These are phyloP conservation scores for Lithophane semibrunnea DNA, from an alignment of 2,888 invertebrate genomes.

Conservation along the genomic window DNA sequence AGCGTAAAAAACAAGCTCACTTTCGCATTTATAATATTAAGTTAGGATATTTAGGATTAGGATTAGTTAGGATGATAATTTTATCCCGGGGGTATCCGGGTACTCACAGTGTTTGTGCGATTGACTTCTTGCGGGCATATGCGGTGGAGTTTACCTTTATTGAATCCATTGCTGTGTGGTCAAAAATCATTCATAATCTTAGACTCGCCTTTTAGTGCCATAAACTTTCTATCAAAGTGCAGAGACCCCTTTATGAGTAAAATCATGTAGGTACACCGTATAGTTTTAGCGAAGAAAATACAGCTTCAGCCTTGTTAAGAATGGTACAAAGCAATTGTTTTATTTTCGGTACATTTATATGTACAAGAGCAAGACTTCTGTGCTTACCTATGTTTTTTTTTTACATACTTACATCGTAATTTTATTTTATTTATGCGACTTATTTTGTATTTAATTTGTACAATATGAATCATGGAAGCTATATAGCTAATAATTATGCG, in stretches of 20 bases:
- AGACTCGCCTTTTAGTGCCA: neutral
- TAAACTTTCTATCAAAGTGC: neutral
- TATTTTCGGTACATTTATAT: no score
- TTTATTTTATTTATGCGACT: neutral
- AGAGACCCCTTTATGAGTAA: no score
- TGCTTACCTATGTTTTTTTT: no score
- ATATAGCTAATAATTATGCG: neutral
- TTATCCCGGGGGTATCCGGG: constrained; percentile 9
- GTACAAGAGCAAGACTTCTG: no score
- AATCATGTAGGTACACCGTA: no score
- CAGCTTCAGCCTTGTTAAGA: neutral
- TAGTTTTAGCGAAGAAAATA: neutral
- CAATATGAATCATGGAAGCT: no score
- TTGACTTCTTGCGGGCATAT: neutral
- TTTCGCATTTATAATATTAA: no score
- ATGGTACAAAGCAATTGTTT: neutral
- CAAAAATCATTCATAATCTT: neutral
- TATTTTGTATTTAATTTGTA: no score
- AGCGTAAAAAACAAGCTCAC: no score
- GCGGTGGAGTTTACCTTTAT: constrained; percentile 4
- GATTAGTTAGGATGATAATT: constrained; percentile 16
- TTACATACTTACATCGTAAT: neutral
- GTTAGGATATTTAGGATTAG: no score
- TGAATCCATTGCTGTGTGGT: neutral
- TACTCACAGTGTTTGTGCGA: constrained; percentile 34